Evolutionary conservation across 2,797 vertebrate genomes (phyloP).

Genomic region (Girardinus metallicus): DNA sequence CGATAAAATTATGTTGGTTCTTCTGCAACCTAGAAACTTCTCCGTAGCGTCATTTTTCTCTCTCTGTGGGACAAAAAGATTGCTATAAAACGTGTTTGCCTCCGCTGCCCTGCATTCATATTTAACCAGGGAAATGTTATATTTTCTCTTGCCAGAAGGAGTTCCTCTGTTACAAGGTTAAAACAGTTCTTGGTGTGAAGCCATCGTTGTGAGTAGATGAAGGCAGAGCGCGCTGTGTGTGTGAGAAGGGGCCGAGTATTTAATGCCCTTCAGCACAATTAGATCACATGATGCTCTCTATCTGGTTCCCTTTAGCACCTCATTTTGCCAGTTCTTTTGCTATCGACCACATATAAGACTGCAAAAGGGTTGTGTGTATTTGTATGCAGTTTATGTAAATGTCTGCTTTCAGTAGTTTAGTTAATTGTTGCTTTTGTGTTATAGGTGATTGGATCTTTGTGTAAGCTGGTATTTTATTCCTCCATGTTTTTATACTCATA

Average conservation of each 20-base stretch:
- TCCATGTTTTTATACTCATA: neutral
- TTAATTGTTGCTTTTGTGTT: neutral
- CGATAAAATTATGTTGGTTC: conserved; percentile 59
- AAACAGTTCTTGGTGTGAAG: conserved; percentile 11
- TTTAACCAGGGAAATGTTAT: conserved; percentile 34
- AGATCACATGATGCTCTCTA: conserved; percentile 30
- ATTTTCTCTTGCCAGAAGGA: conserved; percentile 39
- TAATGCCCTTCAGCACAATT: conserved; percentile 48
- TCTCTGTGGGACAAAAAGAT: conserved; percentile 36
- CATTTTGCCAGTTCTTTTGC: conserved; percentile 55
- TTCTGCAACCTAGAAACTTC: conserved; percentile 36
- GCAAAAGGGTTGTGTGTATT: neutral
- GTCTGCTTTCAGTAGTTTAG: neutral
- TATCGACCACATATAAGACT: conserved; percentile 26
- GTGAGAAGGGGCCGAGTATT: conserved; percentile 34
- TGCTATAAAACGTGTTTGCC: conserved; percentile 37
- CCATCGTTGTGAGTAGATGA: conserved; percentile 34
- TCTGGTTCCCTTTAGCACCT: conserved; percentile 46
- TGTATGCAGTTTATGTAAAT: neutral
- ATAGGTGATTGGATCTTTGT: neutral
- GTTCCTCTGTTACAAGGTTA: conserved; percentile 22
- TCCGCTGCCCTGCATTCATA: conserved; percentile 34
- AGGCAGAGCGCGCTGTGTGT: conserved; percentile 17
- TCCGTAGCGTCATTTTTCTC: conserved; percentile 48
- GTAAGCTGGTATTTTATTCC: neutral